A percentile compares a stretch with the other conserved stretches of the same genome.
Evolutionary conservation across 1,140 invertebrate genomes (phyloP).

Genomic region (Lycorma delicatula): DNA sequence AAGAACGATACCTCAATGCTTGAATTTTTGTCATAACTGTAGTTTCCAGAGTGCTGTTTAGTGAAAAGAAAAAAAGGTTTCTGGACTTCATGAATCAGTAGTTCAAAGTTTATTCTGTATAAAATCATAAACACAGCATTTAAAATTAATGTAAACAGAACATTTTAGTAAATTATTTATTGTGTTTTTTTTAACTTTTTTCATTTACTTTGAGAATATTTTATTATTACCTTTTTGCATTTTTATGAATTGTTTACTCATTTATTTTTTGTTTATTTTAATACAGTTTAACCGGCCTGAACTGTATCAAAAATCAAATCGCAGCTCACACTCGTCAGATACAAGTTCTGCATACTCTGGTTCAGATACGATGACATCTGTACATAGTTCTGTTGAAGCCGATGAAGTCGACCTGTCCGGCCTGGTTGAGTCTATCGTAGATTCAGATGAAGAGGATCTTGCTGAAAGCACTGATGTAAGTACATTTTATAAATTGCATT

Average conservation of each 20-base stretch:
- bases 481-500: slow-evolving; percentile 15
- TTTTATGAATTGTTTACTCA: background rate
- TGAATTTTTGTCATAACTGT: too few species aligned
- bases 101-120: too few species aligned
- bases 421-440: slow-evolving; percentile 87
- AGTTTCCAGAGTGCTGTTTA: too few species aligned
- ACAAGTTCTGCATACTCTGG: slow-evolving; percentile 92
- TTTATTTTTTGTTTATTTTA: background rate
- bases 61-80: too few species aligned
- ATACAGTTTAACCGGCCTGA: slow-evolving; percentile 30
- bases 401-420: slow-evolving; percentile 89
- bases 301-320: slow-evolving; percentile 70
- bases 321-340: slow-evolving; percentile 82
- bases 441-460: slow-evolving; percentile 89
- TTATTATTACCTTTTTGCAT: slow-evolving; percentile 1
- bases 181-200: too few species aligned
- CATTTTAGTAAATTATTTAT: too few species aligned
- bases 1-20: too few species aligned
- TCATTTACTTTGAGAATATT: background rate
- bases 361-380: slow-evolving; percentile 91
- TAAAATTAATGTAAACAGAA: too few species aligned
- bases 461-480: slow-evolving; percentile 83
- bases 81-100: too few species aligned
- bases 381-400: slow-evolving; percentile 67
- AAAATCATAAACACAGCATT: too few species aligned